phyloP scores from a whole-genome alignment of 2,113 vertebrate genomes.

The Myodes glareolus region DNA sequence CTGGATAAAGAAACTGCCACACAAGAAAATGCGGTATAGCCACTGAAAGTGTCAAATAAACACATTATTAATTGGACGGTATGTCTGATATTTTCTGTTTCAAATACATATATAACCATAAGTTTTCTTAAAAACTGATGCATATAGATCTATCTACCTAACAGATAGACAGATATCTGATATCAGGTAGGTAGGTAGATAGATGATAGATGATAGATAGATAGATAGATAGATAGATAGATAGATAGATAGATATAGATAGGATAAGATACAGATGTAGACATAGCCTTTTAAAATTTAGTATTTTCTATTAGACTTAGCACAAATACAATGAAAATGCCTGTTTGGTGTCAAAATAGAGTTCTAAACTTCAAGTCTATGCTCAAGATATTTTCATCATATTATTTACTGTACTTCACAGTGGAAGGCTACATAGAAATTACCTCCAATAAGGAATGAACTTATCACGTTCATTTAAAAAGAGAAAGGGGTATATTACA shows the following conservation, averaged over 20 bases:
- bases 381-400: background rate
- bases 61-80: background rate
- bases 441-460: background rate
- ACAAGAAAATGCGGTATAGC: background rate
- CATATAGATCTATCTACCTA: background rate
- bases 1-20: background rate
- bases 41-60: background rate
- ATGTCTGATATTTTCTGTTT: background rate
- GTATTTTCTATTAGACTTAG: background rate
- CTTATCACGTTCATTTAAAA: slow-evolving; percentile 25
- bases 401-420: background rate
- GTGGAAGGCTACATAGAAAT: background rate
- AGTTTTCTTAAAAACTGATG: background rate
- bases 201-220: too few species aligned
- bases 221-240: background rate
- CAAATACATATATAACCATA: background rate
- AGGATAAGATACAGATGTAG: background rate
- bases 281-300: background rate
- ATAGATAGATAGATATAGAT: too few species aligned
- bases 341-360: slow-evolving; percentile 12
- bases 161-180: background rate
- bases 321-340: background rate
- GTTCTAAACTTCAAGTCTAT: background rate
- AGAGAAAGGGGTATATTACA: slow-evolving; percentile 7
- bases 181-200: background rate